Conservation (phyloP, 1,140 invertebrate species). For the Polypedilum pembai region DNA sequence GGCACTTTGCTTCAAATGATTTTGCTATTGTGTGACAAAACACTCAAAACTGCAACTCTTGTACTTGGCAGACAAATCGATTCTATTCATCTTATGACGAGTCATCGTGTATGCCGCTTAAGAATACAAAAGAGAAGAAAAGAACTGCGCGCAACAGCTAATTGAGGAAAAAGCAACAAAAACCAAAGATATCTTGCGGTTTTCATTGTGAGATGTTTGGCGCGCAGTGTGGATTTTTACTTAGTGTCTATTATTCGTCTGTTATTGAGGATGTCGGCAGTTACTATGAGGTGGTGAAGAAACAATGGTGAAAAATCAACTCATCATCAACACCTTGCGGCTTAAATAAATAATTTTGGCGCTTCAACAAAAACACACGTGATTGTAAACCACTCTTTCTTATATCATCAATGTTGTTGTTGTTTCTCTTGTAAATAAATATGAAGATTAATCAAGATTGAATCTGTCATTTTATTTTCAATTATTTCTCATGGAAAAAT, state of each 20-base stretch:
- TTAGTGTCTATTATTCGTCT: slow-evolving; percentile 1
- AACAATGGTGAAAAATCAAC: not conserved
- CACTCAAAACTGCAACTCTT: too few relatives aligned
- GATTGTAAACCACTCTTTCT: too few relatives aligned
- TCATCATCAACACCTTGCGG: not conserved
- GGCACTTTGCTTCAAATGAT: not conserved
- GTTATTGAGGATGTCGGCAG: not conserved
- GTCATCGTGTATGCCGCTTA: not conserved
- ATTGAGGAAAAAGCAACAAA: slow-evolving; percentile 12
- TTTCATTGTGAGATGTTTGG: slow-evolving; percentile 4
- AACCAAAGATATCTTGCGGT: not conserved
- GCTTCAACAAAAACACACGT: not conserved
- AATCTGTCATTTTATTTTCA: too few relatives aligned
- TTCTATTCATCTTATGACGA: too few relatives aligned
- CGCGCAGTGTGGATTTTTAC: not conserved
- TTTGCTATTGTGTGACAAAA: not conserved
- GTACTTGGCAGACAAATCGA: too few relatives aligned
- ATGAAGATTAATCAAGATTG: too few relatives aligned
- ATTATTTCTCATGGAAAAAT: too few relatives aligned
- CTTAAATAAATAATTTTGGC: slow-evolving; percentile 7
- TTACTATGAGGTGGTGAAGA: not conserved
- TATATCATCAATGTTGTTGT: too few relatives aligned
- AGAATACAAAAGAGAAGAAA: slow-evolving; percentile 18
- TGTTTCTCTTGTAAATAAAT: too few relatives aligned
- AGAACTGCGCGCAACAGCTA: slow-evolving; percentile 4